Base-by-base conservation (phyloP, 2,797 vertebrate species). In the Sitta carolinensis region DNA sequence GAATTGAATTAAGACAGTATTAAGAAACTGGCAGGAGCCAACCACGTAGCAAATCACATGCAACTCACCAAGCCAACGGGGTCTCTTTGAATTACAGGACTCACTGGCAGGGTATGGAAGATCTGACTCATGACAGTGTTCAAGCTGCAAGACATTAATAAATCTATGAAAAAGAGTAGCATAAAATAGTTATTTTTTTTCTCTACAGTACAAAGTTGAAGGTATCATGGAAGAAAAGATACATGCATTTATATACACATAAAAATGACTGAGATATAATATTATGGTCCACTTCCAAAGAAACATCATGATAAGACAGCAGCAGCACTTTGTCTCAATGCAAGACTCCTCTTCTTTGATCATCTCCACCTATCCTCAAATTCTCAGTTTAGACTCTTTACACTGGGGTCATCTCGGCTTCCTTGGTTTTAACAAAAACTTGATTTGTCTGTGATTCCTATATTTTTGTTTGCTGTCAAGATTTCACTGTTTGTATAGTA, bases 121-220 rank as follows among this genome's bases (percentile, higher is more conserved):
- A 87, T 70, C 81, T 89, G 95, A 76, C 76, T 97, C 82, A 3
- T 86, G 92, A 87, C 67, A 83, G 75, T 87, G 90, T 82, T 95
- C 96, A 84, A 96, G 61, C 98, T 98, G 92, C 61, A 97, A 96
- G 81, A 97, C 48, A 97, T 22, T 30, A 80, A 89, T 13, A 96
- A 82, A 75, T 36, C 25, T 34, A 78, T 66, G 18, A 91, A 64
- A 76, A 72, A 79, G 5, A 66, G 7, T 30, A 79, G 59, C 38
- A 85, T 16, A 69, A 77, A 78, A 6, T 12, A 74, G 14, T 4
- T 64, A 0, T 4, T 34, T 47, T 72, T 48, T 36, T 57, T 18
- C 43, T 70, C 23, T 72, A 13, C 2, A 30, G 32, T 27, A 81
- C 34, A 67, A 59, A n/a, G 8, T 15, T 64, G 26, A 34, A 76